Evolutionary conservation across 2,113 vertebrate genomes (phyloP).

Genomic region (Enhydra lutris): DNA sequence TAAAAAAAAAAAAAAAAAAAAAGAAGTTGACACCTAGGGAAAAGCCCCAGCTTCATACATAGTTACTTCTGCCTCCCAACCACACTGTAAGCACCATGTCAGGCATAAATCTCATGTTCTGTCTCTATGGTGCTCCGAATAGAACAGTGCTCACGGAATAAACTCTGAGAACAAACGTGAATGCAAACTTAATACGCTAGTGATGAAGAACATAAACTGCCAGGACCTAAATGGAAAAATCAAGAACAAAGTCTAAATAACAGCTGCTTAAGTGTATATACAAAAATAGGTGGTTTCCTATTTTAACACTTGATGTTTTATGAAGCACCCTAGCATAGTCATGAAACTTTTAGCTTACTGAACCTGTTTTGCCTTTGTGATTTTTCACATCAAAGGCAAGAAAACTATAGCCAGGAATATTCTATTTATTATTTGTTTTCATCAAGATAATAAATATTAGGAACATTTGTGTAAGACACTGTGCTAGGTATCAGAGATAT

Average conservation of each 20-base stretch:
- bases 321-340: background rate
- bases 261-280: conserved; percentile 20
- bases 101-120: background rate
- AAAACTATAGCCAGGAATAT: background rate
- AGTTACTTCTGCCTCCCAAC: background rate
- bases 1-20: no score
- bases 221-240: background rate
- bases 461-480: background rate
- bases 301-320: conserved; percentile 25
- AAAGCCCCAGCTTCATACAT: background rate
- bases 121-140: background rate
- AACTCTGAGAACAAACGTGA: background rate
- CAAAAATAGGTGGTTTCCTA: conserved; percentile 25
- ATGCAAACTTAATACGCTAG: background rate
- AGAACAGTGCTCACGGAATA: background rate
- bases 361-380: background rate
- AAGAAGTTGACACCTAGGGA: background rate
- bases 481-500: background rate
- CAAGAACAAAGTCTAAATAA: conserved; percentile 21
- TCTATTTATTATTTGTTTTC: background rate
- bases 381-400: conserved; percentile 28
- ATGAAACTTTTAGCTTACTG: background rate
- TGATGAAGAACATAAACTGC: background rate
- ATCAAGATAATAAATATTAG: background rate
- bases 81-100: background rate